These are phyloP conservation scores for Cossypha niveicapilla DNA, from an alignment of 2,797 vertebrate species.

Conservation along the genomic window DNA sequence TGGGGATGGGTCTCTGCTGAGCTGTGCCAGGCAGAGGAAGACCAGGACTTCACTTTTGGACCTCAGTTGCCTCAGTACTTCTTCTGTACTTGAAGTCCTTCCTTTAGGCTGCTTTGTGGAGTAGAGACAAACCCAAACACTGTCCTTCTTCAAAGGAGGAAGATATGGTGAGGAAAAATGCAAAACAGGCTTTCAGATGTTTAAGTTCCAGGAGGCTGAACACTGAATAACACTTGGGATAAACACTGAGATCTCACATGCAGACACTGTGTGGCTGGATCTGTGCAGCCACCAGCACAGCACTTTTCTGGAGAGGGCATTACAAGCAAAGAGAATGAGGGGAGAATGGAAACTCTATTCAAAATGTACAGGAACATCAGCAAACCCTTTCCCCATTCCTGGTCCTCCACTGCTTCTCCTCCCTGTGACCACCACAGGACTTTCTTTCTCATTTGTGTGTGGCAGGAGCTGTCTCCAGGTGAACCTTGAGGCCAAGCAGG, in stretches of 20 bases:
- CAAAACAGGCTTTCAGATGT: background rate
- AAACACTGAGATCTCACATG: background rate
- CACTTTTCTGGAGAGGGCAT: background rate
- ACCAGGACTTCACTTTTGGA: background rate
- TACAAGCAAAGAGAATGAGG: background rate
- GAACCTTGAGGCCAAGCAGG: background rate
- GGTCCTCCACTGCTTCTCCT: background rate
- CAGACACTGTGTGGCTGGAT: background rate
- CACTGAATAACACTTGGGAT: background rate
- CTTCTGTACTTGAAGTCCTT: background rate
- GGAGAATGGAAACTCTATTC: background rate
- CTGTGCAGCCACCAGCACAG: background rate
- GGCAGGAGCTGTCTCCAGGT: background rate
- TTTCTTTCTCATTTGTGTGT: background rate
- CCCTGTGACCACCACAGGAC: background rate
- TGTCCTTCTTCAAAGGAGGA: background rate
- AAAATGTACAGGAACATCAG: background rate
- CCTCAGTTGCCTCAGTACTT: background rate
- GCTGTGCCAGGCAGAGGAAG: background rate
- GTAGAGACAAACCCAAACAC: background rate
- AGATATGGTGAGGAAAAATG: background rate
- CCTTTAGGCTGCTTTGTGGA: background rate
- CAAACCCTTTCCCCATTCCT: background rate
- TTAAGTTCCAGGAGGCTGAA: background rate
- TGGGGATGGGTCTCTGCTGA: background rate